These are phyloP conservation scores for Saguinus midas DNA, from an alignment of 2,113 vertebrate species.

Conservation along the genomic window DNA sequence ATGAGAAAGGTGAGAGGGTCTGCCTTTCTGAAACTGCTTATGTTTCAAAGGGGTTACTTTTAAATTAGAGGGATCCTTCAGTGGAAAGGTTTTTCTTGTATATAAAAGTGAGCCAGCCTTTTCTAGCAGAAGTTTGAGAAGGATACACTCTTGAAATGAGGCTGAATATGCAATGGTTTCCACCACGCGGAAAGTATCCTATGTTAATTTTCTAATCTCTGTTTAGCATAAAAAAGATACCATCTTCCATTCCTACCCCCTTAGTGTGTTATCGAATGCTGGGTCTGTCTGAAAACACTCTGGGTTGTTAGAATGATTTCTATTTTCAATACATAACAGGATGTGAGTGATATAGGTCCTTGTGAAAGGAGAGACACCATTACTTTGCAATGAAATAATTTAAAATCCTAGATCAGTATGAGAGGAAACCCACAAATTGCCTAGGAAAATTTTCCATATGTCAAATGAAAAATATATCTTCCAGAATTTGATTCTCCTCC, in stretches of 20 bases:
- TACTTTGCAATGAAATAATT: slow-evolving; percentile 76
- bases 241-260: too few relatives aligned
- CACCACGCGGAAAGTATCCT: slow-evolving; percentile 31
- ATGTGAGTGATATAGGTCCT: slow-evolving; percentile 37
- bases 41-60: slow-evolving; percentile 69
- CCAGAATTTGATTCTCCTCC: slow-evolving; percentile 92
- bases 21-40: slow-evolving; percentile 56
- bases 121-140: slow-evolving; percentile 67
- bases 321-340: slow-evolving; percentile 53
- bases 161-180: slow-evolving; percentile 65
- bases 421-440: slow-evolving; percentile 62
- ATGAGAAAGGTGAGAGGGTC: slow-evolving; percentile 61
- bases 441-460: slow-evolving; percentile 47
- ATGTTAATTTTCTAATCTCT: slow-evolving; percentile 68
- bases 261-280: slow-evolving; percentile 48
- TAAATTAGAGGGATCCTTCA: slow-evolving; percentile 71
- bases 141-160: slow-evolving; percentile 67
- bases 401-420: slow-evolving; percentile 64
- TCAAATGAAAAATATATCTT: slow-evolving; percentile 98
- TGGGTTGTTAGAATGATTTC: slow-evolving; percentile 60
- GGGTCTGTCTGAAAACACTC: neutral
- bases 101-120: neutral
- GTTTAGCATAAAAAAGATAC: slow-evolving; percentile 65
- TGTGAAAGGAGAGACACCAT: slow-evolving; percentile 63
- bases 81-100: slow-evolving; percentile 43